Conservation (phyloP, 2,113 vertebrate genomes). For the Carollia perspicillata region DNA sequence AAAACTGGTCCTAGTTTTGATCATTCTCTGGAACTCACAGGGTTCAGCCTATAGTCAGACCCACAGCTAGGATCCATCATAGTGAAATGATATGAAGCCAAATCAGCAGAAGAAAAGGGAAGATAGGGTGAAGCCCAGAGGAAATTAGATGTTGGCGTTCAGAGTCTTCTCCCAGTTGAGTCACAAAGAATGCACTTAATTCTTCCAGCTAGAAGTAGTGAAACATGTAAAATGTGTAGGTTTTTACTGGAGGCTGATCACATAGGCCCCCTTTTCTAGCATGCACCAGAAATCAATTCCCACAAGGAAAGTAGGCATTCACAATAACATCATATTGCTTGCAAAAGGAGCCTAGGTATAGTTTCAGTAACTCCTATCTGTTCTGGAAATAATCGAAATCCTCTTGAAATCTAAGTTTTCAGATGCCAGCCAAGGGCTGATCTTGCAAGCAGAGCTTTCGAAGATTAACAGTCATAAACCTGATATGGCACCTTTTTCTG, state of each 20-base stretch:
- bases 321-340: neutral
- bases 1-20: neutral
- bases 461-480: neutral
- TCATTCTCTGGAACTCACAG: neutral
- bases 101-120: neutral
- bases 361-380: neutral
- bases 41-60: neutral
- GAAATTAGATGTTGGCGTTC: neutral
- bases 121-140: neutral
- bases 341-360: neutral
- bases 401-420: neutral
- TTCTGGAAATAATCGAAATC: neutral
- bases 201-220: neutral
- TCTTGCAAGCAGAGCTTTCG: neutral
- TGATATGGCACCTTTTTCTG: neutral
- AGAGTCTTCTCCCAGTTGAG: neutral
- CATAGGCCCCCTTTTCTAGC: neutral
- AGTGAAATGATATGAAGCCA: neutral
- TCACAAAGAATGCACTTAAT: neutral
- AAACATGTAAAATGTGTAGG: neutral
- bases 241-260: neutral
- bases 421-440: neutral
- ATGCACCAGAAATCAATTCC: neutral
- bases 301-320: neutral
- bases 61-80: neutral